Evolutionary conservation across 2,797 vertebrate species (phyloP), one percentile per base, ranked within the genome.

Genomic region (Esox lucius): DNA sequence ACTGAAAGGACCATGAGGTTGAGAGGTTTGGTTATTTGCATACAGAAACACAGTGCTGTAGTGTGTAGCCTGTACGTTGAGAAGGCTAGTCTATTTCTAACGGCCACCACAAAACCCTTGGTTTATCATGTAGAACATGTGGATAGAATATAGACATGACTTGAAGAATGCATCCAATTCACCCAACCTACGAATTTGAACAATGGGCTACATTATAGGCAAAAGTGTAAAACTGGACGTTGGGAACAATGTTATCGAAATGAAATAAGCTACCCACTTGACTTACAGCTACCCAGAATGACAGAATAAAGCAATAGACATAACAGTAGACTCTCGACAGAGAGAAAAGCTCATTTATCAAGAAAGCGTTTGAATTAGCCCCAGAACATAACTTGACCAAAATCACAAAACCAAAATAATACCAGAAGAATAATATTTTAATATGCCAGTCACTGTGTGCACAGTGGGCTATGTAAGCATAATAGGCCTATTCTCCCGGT

Each of bases 1-100:
- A 79, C 81, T 83, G 75, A 62, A 80, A 69, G 70, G 78, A 74
- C 71, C 26, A 31, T 49, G 61, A 65, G 73, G 76, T 76, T 73
- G 76, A 75, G 79, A 74, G 75, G 69, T 62, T 77, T 35, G 13
- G 17, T 17, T 6, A 79, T 86, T 86, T 84, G 72, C 83, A 81
- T 84, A 79, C 64, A 69, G 78, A 78, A 68, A 69, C 49, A 19
- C 48, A 53, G 28, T 6, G 7, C 68, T n/a, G 68, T 12, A 3
- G 31, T 26, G 13, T 9, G 24, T 28, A 33, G 12, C 62, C 42
- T 53, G 53, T 65, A 26, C 15, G 13, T 28, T 28, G 4, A 46
- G 1, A 7, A 24, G 62, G 28, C 62, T 26, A 28, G 1, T 46
- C 42, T 8, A 46, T 46, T 31, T 31, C 61, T 64, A 28, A 28